Evolutionary conservation across 2,797 vertebrate species (phyloP).

Genomic region (Alauda arvensis): DNA sequence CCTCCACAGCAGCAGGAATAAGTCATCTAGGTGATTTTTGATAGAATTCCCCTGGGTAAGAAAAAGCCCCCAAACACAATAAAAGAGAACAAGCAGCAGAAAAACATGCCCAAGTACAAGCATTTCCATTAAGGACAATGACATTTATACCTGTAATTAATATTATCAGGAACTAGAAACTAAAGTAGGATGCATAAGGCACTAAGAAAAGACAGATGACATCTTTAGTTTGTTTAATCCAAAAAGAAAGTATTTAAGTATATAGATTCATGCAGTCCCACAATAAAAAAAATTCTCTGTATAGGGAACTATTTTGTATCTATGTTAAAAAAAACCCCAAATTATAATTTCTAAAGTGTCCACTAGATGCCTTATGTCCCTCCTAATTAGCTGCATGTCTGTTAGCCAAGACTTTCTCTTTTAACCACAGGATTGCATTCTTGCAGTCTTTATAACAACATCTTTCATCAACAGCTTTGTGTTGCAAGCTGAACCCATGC

Average conservation of each 20-base stretch:
- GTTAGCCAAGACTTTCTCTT: conserved; percentile 61
- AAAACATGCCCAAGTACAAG: background rate
- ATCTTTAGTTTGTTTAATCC: background rate
- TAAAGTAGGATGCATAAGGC: background rate
- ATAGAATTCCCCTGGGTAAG: background rate
- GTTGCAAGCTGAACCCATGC: conserved; percentile 45
- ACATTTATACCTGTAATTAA: background rate
- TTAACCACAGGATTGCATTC: conserved; percentile 59
- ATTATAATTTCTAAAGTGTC: conserved; percentile 3
- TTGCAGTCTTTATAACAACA: conserved; percentile 22
- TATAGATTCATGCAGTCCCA: background rate
- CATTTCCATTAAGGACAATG: background rate
- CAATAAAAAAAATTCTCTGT: background rate
- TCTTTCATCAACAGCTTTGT: conserved; percentile 47
- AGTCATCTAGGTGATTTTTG: background rate
- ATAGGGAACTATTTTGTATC: background rate
- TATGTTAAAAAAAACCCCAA: background rate
- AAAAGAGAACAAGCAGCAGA: background rate
- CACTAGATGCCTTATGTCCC: conserved; percentile 34
- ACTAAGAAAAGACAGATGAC: background rate
- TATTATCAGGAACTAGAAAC: background rate
- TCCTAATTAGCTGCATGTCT: conserved; percentile 9
- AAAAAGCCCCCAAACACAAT: background rate
- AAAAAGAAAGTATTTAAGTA: background rate
- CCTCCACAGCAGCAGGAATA: background rate